A percentile compares a stretch with the other conserved stretches of the same genome.
Conservation (phyloP, 2,797 vertebrate species). For the Fistularia tabacaria region DNA sequence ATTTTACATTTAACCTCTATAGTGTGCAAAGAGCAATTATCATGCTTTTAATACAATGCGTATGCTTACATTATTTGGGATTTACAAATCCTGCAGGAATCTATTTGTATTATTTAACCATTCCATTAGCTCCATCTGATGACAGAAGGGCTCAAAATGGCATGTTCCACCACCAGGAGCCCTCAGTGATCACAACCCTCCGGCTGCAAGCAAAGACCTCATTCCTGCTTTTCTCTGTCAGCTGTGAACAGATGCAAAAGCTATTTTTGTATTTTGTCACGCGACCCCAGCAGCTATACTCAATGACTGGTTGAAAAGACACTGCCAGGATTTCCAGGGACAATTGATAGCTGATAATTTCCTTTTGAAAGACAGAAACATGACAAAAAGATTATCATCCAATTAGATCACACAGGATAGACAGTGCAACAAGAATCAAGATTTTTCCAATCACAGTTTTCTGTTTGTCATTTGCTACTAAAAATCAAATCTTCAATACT, state of each 20-base stretch:
- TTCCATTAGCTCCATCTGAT: too few relatives aligned
- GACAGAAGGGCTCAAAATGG: conserved; percentile 1
- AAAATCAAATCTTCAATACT: too few relatives aligned
- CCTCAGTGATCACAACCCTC: conserved; percentile 35
- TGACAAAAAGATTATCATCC: conserved; percentile 1
- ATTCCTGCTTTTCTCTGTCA: conserved; percentile 31
- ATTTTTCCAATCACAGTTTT: too few relatives aligned
- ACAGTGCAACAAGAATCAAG: too few relatives aligned
- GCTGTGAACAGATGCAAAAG: conserved; percentile 40
- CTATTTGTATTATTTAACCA: too few relatives aligned
- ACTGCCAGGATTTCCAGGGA: conserved; percentile 10
- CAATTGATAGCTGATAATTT: conserved; percentile 22
- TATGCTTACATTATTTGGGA: too few relatives aligned
- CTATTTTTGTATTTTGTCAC: conserved; percentile 53
- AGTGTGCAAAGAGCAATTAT: too few relatives aligned
- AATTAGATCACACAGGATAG: too few relatives aligned
- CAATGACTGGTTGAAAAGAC: conserved; percentile 12
- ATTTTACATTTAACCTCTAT: too few relatives aligned
- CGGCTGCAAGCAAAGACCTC: not conserved
- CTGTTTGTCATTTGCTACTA: too few relatives aligned
- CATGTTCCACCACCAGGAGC: conserved; percentile 53
- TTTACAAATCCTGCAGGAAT: too few relatives aligned
- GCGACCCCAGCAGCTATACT: conserved; percentile 34
- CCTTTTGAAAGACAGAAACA: conserved; percentile 27
- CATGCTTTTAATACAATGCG: too few relatives aligned